Percentiles rank a stretch among this genome's conserved stretches.
Evolutionary conservation across 2,888 invertebrate species (phyloP).

Genomic region (Seira musarum): DNA sequence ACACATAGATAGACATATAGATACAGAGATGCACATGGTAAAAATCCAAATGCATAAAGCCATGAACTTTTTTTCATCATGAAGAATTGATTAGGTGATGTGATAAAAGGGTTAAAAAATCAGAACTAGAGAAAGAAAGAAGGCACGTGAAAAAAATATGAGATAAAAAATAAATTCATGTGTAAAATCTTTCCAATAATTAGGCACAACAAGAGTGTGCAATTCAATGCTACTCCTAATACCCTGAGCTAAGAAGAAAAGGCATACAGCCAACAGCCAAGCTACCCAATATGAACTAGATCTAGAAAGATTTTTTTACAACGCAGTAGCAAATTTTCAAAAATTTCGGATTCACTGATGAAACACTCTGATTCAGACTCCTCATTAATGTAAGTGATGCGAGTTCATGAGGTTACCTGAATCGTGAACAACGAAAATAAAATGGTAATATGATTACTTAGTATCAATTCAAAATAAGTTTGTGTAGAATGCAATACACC

Average conservation of each 20-base stretch:
- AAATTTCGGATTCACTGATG: slow-evolving; percentile 14
- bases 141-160: neutral
- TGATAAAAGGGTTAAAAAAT: neutral
- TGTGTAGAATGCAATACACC: neutral
- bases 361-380: slow-evolving; percentile 15
- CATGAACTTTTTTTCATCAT: neutral
- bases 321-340: neutral
- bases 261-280: neutral
- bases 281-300: slow-evolving; percentile 26
- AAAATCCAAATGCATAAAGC: neutral
- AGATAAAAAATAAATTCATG: slow-evolving; percentile 39
- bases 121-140: no score
- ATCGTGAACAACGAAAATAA: neutral
- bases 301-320: slow-evolving; percentile 8
- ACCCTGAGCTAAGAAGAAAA: no score
- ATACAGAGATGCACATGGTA: no score
- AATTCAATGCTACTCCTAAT: no score
- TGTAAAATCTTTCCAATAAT: slow-evolving; percentile 57
- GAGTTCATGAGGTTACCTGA: slow-evolving; percentile 24
- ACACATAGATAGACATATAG: neutral
- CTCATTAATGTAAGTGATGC: no score
- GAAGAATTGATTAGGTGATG: neutral
- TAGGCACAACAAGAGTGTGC: slow-evolving; percentile 47
- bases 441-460: neutral
- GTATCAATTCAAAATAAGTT: neutral